Evolutionary conservation across 2,888 invertebrate genomes (phyloP), one percentile per base, ranked within the genome.

Genomic region (Phania funesta): DNA sequence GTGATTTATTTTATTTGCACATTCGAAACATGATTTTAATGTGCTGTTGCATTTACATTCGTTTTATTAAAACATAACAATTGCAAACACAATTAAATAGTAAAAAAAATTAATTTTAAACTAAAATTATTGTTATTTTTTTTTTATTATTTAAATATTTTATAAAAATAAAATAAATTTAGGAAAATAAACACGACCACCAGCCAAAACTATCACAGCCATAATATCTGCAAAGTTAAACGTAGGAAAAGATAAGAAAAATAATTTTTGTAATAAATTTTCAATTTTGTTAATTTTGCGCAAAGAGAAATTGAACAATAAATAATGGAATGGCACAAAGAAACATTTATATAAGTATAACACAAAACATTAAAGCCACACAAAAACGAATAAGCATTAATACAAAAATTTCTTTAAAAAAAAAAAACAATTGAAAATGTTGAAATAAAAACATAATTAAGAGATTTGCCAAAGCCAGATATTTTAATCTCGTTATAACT

Each of bases 141-240:
- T 70, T 77, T 65, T 54, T 64, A 64, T 64, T 67, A 67, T 41
- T 16, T 41, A 7, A n/a, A n/a, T 71, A 32, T 67, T 75, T 65
- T 62, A 54, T 65, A 67, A 60, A 77, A 64, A 67, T 80, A 74
- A 79, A 68, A 70, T 77, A 64, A 83, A 85, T 86, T 88, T 86
- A 84, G 86, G 86, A 87, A 85, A 86, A 86, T 58, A 88, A 81
- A 78, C 88, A 84, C 75, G 86, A 87, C 85, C 85, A 87, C 89
- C 89, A 89, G 84, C 86, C 85, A 83, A 85, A 86, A 77, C 86
- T 84, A 84, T 87, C 88, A 86, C 89, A 89, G 86, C 85, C 86
- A 87, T 86, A 86, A 87, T 87, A 89, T 87, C 89, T 89, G 89
- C 85, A 89, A 87, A 80, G 74, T 75, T 84, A 68, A 73, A 78